Conservation (phyloP, 1,140 invertebrate genomes). For the Diachasmimorpha longicaudata region DNA sequence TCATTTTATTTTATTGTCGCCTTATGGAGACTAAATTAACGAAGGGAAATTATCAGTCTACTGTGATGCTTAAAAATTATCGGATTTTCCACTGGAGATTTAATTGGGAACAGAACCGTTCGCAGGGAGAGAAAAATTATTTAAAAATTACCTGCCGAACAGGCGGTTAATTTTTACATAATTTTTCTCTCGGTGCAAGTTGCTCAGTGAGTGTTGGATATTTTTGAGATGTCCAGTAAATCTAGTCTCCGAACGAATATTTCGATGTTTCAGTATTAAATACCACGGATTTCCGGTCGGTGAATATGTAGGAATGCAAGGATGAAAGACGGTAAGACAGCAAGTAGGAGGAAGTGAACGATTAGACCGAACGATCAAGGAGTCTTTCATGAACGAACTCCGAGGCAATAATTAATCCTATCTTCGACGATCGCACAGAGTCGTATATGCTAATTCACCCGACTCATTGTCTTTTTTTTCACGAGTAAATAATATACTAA, state of each 20-base stretch:
- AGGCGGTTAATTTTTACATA: no score
- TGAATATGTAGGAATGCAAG: conserved; percentile 22
- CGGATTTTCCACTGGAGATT: not conserved
- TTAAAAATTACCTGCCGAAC: no score
- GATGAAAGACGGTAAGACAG: conserved; percentile 16
- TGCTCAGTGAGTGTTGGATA: no score
- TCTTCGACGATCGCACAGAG: conserved; percentile 47
- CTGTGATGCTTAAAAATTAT: not conserved
- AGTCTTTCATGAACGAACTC: conserved; percentile 34
- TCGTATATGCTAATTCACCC: conserved; percentile 49
- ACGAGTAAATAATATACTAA: not conserved
- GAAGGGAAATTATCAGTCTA: no score
- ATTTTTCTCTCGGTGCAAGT: no score
- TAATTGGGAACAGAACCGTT: no score
- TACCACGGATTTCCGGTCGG: conserved; percentile 21
- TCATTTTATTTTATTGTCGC: no score
- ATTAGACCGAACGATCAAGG: conserved; percentile 56
- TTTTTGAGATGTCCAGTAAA: not conserved
- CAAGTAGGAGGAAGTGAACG: conserved; percentile 48
- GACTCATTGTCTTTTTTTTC: conserved; percentile 26
- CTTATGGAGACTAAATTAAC: no score
- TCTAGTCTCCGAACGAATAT: not conserved
- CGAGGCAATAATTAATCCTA: conserved; percentile 54
- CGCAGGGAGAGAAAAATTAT: no score
- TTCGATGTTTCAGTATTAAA: conserved; percentile 13